Evolutionary conservation across 2,797 vertebrate species (phyloP).

Genomic region (Crenuchus spilurus): DNA sequence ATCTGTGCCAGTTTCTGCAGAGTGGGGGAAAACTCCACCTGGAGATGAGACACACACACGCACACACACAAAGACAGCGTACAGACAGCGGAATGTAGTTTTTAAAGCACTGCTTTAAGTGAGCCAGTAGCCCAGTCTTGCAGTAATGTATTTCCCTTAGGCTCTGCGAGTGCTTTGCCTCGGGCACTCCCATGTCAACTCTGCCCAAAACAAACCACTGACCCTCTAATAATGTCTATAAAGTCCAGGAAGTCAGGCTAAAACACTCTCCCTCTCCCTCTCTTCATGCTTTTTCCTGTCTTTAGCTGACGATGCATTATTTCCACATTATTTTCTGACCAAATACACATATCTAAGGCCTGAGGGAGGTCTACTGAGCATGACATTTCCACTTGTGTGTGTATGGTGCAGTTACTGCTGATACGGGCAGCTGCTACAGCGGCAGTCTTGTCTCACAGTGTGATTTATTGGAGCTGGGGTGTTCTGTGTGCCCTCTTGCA

Average conservation of each 20-base stretch:
- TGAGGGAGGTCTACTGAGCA: slow-evolving; percentile 13
- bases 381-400: slow-evolving; percentile 9
- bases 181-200: slow-evolving; percentile 43
- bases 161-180: slow-evolving; percentile 25
- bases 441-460: slow-evolving; percentile 14
- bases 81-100: slow-evolving; percentile 12
- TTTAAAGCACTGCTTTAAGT: slow-evolving; percentile 31
- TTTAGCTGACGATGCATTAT: slow-evolving; percentile 40
- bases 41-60: slow-evolving; percentile 35
- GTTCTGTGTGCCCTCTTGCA: slow-evolving; percentile 40
- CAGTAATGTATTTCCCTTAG: slow-evolving; percentile 44
- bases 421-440: slow-evolving; percentile 40
- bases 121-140: slow-evolving; percentile 5
- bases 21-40: slow-evolving; percentile 87
- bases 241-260: slow-evolving; percentile 39
- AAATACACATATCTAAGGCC: slow-evolving; percentile 36
- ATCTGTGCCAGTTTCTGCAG: slow-evolving; percentile 76
- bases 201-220: slow-evolving; percentile 41
- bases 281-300: slow-evolving; percentile 15
- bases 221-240: slow-evolving; percentile 41
- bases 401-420: slow-evolving; percentile 22
- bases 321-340: slow-evolving; percentile 31
- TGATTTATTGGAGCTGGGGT: slow-evolving; percentile 40
- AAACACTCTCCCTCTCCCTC: slow-evolving; percentile 34
- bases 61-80: slow-evolving; percentile 26